Conservation (phyloP, 2,888 invertebrate genomes). For the Diarsia dahlii region DNA sequence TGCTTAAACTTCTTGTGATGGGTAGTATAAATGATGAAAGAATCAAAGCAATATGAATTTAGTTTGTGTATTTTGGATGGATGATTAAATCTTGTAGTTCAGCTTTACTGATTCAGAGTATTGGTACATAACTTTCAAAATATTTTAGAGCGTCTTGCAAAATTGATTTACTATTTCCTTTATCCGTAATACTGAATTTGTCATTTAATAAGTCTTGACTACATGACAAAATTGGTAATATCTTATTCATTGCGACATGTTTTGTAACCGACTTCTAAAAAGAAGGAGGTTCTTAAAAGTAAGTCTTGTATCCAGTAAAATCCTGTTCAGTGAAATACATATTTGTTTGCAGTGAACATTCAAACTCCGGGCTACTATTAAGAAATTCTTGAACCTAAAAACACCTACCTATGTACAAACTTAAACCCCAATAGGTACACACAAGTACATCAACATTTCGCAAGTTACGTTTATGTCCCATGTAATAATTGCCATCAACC, state of each 20-base stretch:
- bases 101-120: neutral
- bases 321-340: neutral
- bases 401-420: neutral
- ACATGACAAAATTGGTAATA: neutral
- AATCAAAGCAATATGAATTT: neutral
- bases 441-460: no score
- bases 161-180: neutral
- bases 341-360: neutral
- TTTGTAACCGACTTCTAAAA: neutral
- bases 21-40: constrained; percentile 20
- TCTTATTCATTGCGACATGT: neutral
- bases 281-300: neutral
- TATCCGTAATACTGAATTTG: neutral
- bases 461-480: no score
- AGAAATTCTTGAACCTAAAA: neutral
- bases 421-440: no score
- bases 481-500: no score
- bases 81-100: neutral
- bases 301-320: neutral
- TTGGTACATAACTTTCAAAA: constrained; percentile 12
- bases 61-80: constrained; percentile 1
- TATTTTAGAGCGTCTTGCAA: constrained; percentile 9
- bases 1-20: no score
- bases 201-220: neutral
- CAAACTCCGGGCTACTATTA: neutral